Evolutionary conservation across 2,113 vertebrate species (phyloP), one percentile per base, ranked within the genome.

Genomic region (Onychorhynchus coronatus): DNA sequence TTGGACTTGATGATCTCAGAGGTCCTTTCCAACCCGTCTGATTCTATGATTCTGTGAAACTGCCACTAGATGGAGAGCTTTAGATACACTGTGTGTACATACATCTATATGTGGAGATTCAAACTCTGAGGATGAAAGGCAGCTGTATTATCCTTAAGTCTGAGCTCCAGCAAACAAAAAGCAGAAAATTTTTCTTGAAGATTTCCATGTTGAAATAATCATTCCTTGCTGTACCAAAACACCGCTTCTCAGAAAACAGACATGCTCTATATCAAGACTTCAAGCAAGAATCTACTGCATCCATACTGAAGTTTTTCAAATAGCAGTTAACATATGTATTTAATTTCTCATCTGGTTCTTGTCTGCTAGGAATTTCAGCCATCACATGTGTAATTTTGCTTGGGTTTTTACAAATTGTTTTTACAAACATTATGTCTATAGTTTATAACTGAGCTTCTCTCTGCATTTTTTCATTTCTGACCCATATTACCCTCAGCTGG

Each of bases 31-130:
- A n/a, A n/a, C n/a, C n/a, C n/a, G n/a, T n/a, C n/a, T n/a, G n/a
- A 30, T 42, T 28, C 35, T 31, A 33, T 56, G 31, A 37, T 90
- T 70, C 55, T 71, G 42, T 20, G 42, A 71, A 63, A 33, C 5
- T 87, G 72, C 96, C 96, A 35, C 96, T 96, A 96, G 96, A 93
- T 97, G 96, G 96, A 82, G 96, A 96, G 41, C 92, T 96, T 91
- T 88, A 92, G 76, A 67, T 93, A 27, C 11, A 5, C 56, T 88
- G 77, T 11, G 14, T n/a, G 7, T 23, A 3, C 18, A 2, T 7
- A 25, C 2, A 7, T 6, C 56, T 47, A 4, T 23, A 8, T 13
- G 35, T 0, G 0, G 58, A 42, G 50, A 46, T 62, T 70, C 58
- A 28, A 42, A 33, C 27, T 12, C 4, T 23, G 37, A 88, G 58